Percentiles rank a stretch among this genome's conserved stretches.
Conservation (phyloP, 2,797 vertebrate species). For the Leptatherina wallacei region DNA sequence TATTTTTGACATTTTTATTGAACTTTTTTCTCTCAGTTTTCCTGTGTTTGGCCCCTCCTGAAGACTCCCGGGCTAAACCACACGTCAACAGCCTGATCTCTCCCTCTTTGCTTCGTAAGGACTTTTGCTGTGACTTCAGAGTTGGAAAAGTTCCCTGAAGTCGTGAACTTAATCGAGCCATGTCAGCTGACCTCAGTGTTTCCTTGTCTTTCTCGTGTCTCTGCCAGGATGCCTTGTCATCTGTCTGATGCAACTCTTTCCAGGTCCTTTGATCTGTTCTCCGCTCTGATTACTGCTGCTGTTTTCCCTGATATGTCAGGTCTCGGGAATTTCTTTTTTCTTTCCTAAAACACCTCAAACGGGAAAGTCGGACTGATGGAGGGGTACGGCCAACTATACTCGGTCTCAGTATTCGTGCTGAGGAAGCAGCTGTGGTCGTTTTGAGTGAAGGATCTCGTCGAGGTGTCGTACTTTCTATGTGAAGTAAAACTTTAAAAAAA, state of each 20-base stretch:
- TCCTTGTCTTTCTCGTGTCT: constrained; percentile 26
- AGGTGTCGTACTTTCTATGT: constrained; percentile 4
- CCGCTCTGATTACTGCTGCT: constrained; percentile 50
- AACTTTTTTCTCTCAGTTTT: constrained; percentile 8
- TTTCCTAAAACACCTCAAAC: not conserved
- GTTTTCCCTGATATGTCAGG: constrained; percentile 20
- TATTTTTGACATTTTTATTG: not conserved
- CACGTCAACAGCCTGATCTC: constrained; percentile 4
- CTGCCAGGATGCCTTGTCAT: constrained; percentile 30
- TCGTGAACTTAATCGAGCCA: constrained; percentile 67
- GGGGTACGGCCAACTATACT: too few relatives aligned
- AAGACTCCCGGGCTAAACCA: constrained; percentile 16
- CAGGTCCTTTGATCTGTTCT: not conserved
- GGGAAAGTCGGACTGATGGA: not conserved
- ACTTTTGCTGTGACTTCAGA: constrained; percentile 7
- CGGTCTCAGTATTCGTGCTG: not conserved
- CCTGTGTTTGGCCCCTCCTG: constrained; percentile 22
- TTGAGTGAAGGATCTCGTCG: not conserved
- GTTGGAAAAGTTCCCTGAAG: constrained; percentile 68
- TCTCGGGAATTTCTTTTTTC: too few relatives aligned
- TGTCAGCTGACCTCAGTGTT: constrained; percentile 77
- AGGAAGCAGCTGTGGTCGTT: constrained; percentile 13
- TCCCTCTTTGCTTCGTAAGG: constrained; percentile 28
- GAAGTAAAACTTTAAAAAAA: constrained; percentile 15
- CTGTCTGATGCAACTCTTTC: constrained; percentile 14